phyloP scores from a whole-genome alignment of 2,888 invertebrate genomes.

The Diabrotica balteata region DNA sequence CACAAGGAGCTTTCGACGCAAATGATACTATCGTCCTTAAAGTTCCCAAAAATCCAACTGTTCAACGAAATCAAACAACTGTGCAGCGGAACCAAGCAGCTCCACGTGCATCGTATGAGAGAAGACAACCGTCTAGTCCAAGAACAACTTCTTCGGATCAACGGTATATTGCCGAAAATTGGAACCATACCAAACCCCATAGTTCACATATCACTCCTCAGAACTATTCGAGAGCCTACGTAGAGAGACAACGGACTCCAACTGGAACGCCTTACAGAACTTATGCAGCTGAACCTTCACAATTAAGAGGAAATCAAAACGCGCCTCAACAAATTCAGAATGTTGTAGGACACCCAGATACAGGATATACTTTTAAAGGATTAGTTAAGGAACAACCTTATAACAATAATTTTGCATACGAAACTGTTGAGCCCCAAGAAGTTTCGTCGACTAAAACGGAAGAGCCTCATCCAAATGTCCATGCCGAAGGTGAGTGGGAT shows the following conservation, averaged over 20 bases:
- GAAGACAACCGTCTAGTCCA: slow-evolving; percentile 1
- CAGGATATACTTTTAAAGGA: not conserved
- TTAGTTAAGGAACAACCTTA: not conserved
- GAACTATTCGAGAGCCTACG: slow-evolving; percentile 1
- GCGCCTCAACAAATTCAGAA: not conserved
- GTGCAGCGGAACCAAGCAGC: not conserved
- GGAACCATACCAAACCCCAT: not conserved
- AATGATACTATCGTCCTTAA: slow-evolving; percentile 20
- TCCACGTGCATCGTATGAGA: not conserved
- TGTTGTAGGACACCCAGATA: not conserved
- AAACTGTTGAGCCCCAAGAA: not conserved
- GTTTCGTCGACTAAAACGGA: not conserved
- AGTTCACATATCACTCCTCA: not conserved
- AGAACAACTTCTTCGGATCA: not conserved
- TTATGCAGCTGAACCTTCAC: not conserved
- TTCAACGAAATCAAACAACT: not conserved
- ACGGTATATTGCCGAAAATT: not conserved
- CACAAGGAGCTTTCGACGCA: slow-evolving; percentile 20
- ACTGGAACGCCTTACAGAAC: not conserved
- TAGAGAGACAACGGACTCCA: not conserved
- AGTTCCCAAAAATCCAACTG: slow-evolving; percentile 7
- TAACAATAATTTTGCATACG: not conserved
- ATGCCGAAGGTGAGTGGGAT: slow-evolving; percentile 13
- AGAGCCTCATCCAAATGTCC: not conserved
- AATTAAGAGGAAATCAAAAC: not conserved